Evolutionary conservation across 2,113 vertebrate species (phyloP), one percentile per base, ranked within the genome.

Genomic region (Sinocyclocheilus grahami): DNA sequence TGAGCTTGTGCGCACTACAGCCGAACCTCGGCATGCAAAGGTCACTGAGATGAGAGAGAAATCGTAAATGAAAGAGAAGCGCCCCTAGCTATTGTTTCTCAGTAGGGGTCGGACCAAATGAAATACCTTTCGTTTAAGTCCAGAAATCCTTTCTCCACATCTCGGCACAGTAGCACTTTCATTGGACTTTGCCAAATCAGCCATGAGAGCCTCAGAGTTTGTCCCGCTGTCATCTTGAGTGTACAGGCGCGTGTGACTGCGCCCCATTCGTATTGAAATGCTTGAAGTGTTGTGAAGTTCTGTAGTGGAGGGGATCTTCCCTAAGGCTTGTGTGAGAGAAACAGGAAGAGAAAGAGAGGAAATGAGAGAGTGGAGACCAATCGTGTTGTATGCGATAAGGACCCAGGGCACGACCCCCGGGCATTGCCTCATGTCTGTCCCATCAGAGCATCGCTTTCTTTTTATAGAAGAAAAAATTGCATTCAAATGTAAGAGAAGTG

Each of bases 391-490:
- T 48, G 33, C 78, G 10, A 79, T 87, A 51, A 87, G 72, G 58
- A 85, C 83, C 42, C 20, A 69, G 82, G 53, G 82, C 84, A 87
- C 10, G 46, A 82, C 55, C 58, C 67, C 85, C 37, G 2, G 88
- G 88, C 78, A 58, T 77, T 62, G 82, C 85, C 88, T 82, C 80
- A 37, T 82, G 82, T 69, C 42, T 18, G 78, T 82, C 82, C 78
- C 48, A 9, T 79, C 72, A 60, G 85, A 89, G 51, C 62, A 14
- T 55, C 78, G 39, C 60, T 42, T 46, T 74, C 63, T 82, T 85
- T 82, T 86, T 79, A 81, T 74, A 74, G 88, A 30, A 85, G 69
- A 30, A 16, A 37, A 86, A 69, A 69, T 75, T 84, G 71, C 71
- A 87, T 87, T 82, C 62, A 63, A 37, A 89, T 51, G 51, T 82